Base-by-base conservation (phyloP, 2,797 vertebrate species). In the Anguilla megastoma region DNA sequence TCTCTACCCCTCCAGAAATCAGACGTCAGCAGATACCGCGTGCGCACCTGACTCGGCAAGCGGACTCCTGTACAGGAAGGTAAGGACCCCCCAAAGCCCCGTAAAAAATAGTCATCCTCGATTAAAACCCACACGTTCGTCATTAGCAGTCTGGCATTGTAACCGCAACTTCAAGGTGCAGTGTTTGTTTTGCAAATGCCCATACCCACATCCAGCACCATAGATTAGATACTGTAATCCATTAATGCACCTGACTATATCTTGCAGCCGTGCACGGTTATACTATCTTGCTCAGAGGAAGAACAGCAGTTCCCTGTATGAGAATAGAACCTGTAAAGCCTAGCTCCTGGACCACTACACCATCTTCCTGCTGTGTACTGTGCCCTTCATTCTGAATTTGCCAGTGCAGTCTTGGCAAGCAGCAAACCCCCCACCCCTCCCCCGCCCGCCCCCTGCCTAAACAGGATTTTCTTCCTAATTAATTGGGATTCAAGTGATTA, bases 1-100 rank as follows among this genome's bases (percentile, higher is more conserved):
- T 82, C 71, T 91, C 86, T 86, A 54, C 82, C 91, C 89, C 82
- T 92, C 93, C 88, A 94, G 86, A 50, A 91, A 86, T 85, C 10
- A 86, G 7, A 3, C 30, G 33, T 30, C 9, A n/a, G 12, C 66
- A 60, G 33, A 69, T 2, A 80, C 10, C 58, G 27, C n/a, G 8
- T 52, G 24, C 7, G 16, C 27, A 58, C 27, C 48, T 8, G 82
- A 45, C 16, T 87, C 56, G 2, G 76, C 27, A 58, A 56, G 48
- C 50, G 79, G 79, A 56, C 12, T n/a, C 21, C 88, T 66, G 9
- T 69, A 83, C 60, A 63, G 36, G 16, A 84, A 84, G 79, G 85
- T 86, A 86, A 86, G 83, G 12, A 33, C 50, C 54, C 12, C 52
- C 52, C 24, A 18, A 24, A 4, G 8, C 24, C 9, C 41, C n/a